Evolutionary conservation across 2,888 invertebrate genomes (phyloP), one percentile per base, ranked within the genome.

Genomic region (Cylloceria caligata): DNA sequence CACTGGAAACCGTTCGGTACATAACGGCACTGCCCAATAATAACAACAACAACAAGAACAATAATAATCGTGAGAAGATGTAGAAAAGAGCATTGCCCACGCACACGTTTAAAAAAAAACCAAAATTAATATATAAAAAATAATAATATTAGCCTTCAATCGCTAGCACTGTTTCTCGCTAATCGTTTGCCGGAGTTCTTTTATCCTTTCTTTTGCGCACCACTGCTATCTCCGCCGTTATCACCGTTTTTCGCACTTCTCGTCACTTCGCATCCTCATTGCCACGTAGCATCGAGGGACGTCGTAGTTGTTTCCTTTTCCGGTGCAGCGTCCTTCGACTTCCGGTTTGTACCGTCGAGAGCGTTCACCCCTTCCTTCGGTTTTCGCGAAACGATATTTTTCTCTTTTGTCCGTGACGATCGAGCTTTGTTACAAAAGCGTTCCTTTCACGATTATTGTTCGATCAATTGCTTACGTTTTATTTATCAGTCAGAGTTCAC

Each of bases 261-360:
- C 71, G 71, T 16, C 57, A 24, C 42, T n/a, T 16, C 11, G 7
- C 13, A 55, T 9, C 39, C n/a, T 68, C 52, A 55, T 36, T 9
- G 24, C 24, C 39, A 34, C 45, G 30, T 11, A 55, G 24, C 13
- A 3, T 5, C 57, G 57, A 11, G 57, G 3, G 27, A 19, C 42
- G 30, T 30, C 7, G 52, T 21, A 16, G 24, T 16, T 69, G 68
- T 52, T 45, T 73, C 65, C 57, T 49, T 49, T 71, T 68, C 69
- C 74, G 69, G 62, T 24, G 30, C 42, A 47, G 71, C 79, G 82
- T 67, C 82, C 75, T 82, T 82, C 75, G 74, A 49, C 73, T 78
- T 81, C 77, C 77, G 72, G 55, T 67, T 34, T 9, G n/a, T 47
- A 27, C 2, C n/a, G 19, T 21, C 7, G 2, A 24, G 36, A 42